These are phyloP conservation scores for Alitta virens DNA, from an alignment of 2,888 invertebrate genomes.

Conservation along the genomic window DNA sequence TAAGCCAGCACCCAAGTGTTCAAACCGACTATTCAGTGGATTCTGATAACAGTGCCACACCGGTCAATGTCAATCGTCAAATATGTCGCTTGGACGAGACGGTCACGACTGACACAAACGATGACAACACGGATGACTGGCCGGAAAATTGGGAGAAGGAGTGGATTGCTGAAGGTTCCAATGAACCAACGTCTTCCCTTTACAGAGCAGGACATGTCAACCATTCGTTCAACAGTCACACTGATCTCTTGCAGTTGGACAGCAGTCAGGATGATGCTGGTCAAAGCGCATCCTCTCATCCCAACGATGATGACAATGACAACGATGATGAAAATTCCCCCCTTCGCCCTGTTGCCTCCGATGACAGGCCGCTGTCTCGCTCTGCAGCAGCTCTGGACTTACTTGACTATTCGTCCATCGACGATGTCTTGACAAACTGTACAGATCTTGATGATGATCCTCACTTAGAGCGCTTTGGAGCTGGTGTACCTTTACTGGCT, in stretches of 20 bases:
- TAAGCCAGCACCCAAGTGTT: conserved; percentile 25
- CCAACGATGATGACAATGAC: not conserved
- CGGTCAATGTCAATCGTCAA: conserved; percentile 13
- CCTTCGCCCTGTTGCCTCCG: not conserved
- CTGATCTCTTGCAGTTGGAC: conserved; percentile 10
- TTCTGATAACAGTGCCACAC: conserved; percentile 18
- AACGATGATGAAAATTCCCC: conserved; percentile 7
- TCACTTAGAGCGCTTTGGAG: conserved; percentile 1
- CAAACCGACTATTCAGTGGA: conserved; percentile 22
- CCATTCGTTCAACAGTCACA: conserved; percentile 12
- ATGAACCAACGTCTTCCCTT: conserved; percentile 5
- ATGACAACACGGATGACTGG: conserved; percentile 15
- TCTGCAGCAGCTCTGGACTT: conserved; percentile 5
- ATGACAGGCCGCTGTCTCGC: not conserved
- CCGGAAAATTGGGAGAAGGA: conserved; percentile 24
- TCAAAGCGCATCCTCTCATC: not conserved
- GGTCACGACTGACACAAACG: conserved; percentile 11
- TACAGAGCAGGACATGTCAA: conserved; percentile 17
- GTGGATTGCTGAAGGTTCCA: conserved; percentile 19
- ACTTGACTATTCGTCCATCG: conserved; percentile 6
- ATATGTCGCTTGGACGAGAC: conserved; percentile 12
- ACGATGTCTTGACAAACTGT: conserved; percentile 1
- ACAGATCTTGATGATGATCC: conserved; percentile 13
- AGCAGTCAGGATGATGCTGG: not conserved
- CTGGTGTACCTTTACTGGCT: conserved; percentile 8